Evolutionary conservation across 2,888 invertebrate species (phyloP), one percentile per base, ranked within the genome.

Genomic region (Drosophila birchii): DNA sequence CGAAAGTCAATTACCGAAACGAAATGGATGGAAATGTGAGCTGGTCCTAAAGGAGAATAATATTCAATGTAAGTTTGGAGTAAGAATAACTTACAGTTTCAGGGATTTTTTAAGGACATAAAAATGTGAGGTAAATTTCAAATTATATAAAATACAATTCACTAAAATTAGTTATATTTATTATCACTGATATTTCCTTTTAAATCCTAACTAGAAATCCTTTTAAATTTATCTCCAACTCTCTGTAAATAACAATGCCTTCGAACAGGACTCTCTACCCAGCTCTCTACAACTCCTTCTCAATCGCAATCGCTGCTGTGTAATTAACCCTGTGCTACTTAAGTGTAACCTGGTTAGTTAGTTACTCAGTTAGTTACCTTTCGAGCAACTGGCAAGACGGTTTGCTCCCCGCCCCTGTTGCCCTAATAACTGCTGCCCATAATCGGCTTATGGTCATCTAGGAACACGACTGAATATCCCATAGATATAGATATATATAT

Each of bases 391-490:
- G n/a, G n/a, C 26, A 61, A 55, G 60, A 55, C 34, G 41, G 23
- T 26, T 29, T 9, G 18, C 29, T 1, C 8, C 29, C 29, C 2
- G 3, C 18, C 34, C 54, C 34, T 14, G 55, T 55, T 55, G 34
- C 55, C 55, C 43, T 53, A 55, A 61, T 41, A 66, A 59, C 59
- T 49, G 36, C 51, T 44, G 51, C 11, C 11, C 61, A 38, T 66
- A 66, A 66, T 51, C 64, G 43, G 64, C 61, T 66, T 66, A 66
- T 29, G 36, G 26, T 20, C 29, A 29, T 43, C 43, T 51, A 16
- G n/a, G 59, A 41, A 26, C 55, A 60, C 61, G 26, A 26, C 54
- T 41, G 32, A 32, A 54, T 60, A 54, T 60, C 32, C 41, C 41
- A 34, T 18, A 9, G 34, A 43, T 23, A 32, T 29, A n/a, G n/a